Conservation (phyloP, 1,140 invertebrate genomes). For the Trichomalopsis sarcophagae region DNA sequence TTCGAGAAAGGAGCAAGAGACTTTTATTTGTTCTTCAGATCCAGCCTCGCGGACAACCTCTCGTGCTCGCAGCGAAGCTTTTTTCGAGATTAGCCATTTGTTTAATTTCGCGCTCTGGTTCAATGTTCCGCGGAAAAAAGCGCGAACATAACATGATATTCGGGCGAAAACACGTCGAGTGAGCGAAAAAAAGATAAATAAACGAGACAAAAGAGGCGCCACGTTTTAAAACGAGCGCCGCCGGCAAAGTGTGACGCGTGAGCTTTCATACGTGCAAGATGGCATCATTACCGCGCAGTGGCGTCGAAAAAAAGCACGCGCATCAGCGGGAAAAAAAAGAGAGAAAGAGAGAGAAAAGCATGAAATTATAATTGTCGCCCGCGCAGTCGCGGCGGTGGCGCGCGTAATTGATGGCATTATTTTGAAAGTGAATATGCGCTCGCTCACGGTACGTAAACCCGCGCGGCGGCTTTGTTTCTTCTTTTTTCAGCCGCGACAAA, state of each 20-base stretch:
- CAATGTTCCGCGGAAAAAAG: neutral
- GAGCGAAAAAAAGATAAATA: neutral
- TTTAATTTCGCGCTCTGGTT: neutral
- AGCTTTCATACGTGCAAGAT: slow-evolving; percentile 17
- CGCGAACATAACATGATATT: too few relatives aligned
- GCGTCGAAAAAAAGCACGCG: neutral
- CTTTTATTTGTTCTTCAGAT: neutral
- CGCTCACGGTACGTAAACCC: neutral
- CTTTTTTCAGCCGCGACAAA: slow-evolving; percentile 6
- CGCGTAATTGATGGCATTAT: slow-evolving; percentile 36
- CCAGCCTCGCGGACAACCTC: neutral
- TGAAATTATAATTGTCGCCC: slow-evolving; percentile 16
- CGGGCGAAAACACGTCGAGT: neutral
- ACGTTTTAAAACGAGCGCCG: neutral
- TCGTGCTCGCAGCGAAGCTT: neutral
- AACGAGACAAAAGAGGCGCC: neutral
- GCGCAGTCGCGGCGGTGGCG: neutral
- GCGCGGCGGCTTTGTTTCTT: neutral
- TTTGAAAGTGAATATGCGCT: neutral
- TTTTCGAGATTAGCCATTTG: neutral
- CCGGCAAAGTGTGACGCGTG: neutral
- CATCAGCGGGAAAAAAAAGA: neutral
- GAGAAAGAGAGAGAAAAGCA: neutral
- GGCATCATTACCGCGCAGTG: slow-evolving; percentile 14
- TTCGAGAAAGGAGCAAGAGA: neutral